These are phyloP conservation scores for Nothoprocta perdicaria DNA, from an alignment of 2,113 vertebrate genomes.

Conservation along the genomic window DNA sequence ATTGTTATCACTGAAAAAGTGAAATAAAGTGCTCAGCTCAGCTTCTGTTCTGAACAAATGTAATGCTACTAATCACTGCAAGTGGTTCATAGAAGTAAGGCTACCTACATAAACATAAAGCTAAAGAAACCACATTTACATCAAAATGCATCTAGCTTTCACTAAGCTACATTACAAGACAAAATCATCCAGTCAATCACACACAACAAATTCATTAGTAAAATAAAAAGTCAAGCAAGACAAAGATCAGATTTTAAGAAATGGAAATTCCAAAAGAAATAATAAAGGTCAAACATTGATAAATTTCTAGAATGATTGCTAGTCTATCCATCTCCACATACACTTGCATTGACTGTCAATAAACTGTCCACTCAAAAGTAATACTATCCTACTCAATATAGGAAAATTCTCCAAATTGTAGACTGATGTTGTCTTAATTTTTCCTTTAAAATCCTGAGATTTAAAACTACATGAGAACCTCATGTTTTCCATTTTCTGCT, in stretches of 20 bases:
- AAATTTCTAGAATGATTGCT: not conserved
- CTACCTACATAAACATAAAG: not conserved
- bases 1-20: not conserved
- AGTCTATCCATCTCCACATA: not conserved
- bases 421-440: not conserved
- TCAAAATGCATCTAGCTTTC: not conserved
- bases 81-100: not conserved
- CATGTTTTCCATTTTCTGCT: not conserved
- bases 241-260: constrained; percentile 1
- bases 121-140: not conserved
- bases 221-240: not conserved
- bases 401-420: not conserved
- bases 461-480: not conserved
- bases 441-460: not conserved
- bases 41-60: not conserved
- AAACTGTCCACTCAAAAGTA: not conserved
- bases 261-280: not conserved
- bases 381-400: not conserved
- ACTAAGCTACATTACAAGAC: not conserved
- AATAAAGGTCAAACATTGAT: not conserved
- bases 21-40: not conserved
- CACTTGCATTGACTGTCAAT: not conserved
- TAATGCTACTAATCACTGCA: not conserved
- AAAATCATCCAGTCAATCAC: constrained; percentile 15
- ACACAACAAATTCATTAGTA: not conserved